Percentiles rank a stretch among this genome's conserved stretches.
Evolutionary conservation across 2,113 vertebrate species (phyloP).

Genomic region (Bujurquina vittata): DNA sequence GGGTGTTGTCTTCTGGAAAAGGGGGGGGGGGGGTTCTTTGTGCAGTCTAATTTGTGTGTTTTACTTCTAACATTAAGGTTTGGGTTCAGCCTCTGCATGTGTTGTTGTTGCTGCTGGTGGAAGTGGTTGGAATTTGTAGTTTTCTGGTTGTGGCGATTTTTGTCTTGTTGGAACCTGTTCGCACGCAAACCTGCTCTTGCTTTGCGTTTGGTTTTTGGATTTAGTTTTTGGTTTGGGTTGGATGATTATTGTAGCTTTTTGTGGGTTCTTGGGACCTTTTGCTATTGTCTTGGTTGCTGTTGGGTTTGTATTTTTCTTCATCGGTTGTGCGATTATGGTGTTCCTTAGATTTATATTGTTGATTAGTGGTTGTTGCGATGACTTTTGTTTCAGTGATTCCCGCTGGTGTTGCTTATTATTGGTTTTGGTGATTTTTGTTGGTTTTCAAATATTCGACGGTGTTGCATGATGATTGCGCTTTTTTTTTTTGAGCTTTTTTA

Average conservation of each 20-base stretch:
- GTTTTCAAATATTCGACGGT: background rate
- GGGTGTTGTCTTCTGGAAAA: background rate
- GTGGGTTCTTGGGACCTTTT: background rate
- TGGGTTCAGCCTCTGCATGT: background rate
- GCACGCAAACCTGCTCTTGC: too few relatives aligned
- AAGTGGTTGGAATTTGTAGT: too few relatives aligned
- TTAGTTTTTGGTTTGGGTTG: background rate
- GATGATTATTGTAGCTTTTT: background rate
- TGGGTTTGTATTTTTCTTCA: fast-evolving
- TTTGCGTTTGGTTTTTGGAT: too few relatives aligned
- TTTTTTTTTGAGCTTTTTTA: background rate
- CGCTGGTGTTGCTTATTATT: background rate
- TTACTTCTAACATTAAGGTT: background rate
- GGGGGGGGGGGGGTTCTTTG: background rate
- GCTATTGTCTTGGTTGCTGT: background rate
- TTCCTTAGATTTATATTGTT: background rate
- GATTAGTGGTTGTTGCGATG: background rate
- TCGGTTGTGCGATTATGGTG: background rate
- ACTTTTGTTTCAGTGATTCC: background rate
- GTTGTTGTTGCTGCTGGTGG: background rate
- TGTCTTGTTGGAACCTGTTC: background rate
- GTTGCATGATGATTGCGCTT: background rate
- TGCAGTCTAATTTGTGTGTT: background rate
- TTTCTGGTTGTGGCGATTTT: background rate
- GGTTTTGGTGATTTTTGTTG: background rate